Evolutionary conservation across 1,140 invertebrate species (phyloP).

Genomic region (Magallana angulata): DNA sequence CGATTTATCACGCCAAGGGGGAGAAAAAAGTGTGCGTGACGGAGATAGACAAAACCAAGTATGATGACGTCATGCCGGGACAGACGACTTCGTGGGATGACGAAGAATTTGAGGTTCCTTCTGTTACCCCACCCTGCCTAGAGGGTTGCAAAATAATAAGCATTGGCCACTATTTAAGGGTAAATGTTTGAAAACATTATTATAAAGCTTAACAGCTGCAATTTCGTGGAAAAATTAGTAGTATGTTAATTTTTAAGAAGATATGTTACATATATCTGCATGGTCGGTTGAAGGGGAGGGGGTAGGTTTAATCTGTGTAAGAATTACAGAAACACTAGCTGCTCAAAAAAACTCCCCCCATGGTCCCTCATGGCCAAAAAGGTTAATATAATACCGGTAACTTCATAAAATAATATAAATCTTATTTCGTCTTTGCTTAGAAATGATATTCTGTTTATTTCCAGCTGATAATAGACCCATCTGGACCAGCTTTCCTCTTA

Average conservation of each 20-base stretch:
- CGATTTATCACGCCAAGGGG: conserved; percentile 3
- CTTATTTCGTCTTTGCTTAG: too few relatives aligned
- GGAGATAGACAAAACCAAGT: neutral
- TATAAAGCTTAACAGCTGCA: too few relatives aligned
- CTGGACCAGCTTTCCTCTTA: neutral
- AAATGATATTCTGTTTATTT: neutral
- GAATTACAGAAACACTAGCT: too few relatives aligned
- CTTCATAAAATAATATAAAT: too few relatives aligned
- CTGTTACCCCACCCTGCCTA: neutral
- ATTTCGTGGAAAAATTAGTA: too few relatives aligned
- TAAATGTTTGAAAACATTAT: neutral
- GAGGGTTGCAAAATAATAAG: neutral
- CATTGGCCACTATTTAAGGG: neutral
- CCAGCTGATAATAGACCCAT: conserved; percentile 2
- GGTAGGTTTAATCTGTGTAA: too few relatives aligned
- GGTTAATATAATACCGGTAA: too few relatives aligned
- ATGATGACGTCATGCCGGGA: neutral
- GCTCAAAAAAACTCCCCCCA: too few relatives aligned
- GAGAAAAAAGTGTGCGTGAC: conserved; percentile 10
- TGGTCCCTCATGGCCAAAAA: too few relatives aligned
- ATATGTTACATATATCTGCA: too few relatives aligned
- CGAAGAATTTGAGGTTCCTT: neutral
- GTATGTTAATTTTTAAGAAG: too few relatives aligned
- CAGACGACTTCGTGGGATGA: neutral
- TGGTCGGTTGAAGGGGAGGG: too few relatives aligned